Evolutionary conservation across 2,797 vertebrate genomes (phyloP), one percentile per base, ranked within the genome.

Genomic region (Epinephelus awoara): DNA sequence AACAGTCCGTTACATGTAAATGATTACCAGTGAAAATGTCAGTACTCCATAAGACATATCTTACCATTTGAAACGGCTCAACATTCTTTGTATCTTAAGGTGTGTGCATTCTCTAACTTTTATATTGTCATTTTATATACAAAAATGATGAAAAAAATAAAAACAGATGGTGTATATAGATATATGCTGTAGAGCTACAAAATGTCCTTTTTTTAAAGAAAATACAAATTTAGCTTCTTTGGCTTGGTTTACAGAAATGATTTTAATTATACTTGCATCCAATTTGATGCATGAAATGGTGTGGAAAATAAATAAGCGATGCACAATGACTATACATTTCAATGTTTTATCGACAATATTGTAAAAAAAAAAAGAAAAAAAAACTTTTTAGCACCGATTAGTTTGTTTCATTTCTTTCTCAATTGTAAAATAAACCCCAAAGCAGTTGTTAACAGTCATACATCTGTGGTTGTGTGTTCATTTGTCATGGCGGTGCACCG

Each of bases 71-170:
- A 97, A 97, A 96, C 95, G 93, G 95, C 96, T 97, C 96, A 89
- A 96, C 96, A 97, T 97, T 97, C 96, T 99, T 99, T 98, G 96
- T 99, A 98, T 97, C 97, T 97, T 96, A 97, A 97, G 96, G 95
- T 97, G 97, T 98, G 96, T 97, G 94, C 94, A 96, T 96, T 96
- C 94, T 98, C 96, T 96, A 96, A 96, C 96, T 96, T 98, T 99
- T 99, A 98, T 99, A 99, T 97, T 96, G 97, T 98, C 97, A 98
- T 98, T 99, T 98, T 99, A 97, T 98, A 98, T 97, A 97, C 85
- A 92, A 95, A 97, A 92, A 96, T 82, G 96, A 96, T 97, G n/a
- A 23, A 94, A 95, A 92, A 96, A 88, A 89, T 89, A 94, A 93
- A 92, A 95, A 94, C 82, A 95, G 92, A 95, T 94, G 96, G 93